Evolutionary conservation across 2,797 vertebrate species (phyloP).

Genomic region (Tangara arthus): DNA sequence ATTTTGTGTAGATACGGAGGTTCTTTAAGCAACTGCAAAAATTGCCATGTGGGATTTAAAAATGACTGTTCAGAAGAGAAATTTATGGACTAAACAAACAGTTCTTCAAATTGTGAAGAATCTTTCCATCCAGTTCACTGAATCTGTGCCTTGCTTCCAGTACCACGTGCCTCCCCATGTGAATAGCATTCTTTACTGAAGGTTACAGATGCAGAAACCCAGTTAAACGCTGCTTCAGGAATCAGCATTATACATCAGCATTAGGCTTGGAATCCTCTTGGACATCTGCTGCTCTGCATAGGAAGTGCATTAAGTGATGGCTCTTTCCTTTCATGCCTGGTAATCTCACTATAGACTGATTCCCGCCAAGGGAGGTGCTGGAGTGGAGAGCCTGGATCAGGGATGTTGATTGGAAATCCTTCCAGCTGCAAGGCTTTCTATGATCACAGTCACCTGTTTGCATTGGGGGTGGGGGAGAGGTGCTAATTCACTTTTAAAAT

Average conservation of each 20-base stretch:
- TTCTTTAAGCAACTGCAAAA: not conserved
- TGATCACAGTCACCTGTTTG: slow-evolving; percentile 3
- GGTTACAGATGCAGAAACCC: slow-evolving; percentile 46
- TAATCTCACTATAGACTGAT: not conserved
- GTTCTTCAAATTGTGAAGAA: not conserved
- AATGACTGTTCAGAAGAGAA: not conserved
- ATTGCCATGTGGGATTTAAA: not conserved
- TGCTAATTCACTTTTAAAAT: not conserved
- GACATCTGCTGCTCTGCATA: slow-evolving; percentile 40
- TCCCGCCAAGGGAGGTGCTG: not conserved
- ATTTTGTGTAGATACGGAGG: not conserved
- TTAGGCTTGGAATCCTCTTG: slow-evolving; percentile 43
- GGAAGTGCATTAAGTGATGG: slow-evolving; percentile 34
- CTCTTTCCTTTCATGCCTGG: slow-evolving; percentile 16
- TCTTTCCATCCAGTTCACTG: not conserved
- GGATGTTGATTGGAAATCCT: not conserved
- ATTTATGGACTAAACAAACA: not conserved
- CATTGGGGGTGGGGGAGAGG: not conserved
- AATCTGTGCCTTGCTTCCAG: not conserved
- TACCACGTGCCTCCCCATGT: not conserved
- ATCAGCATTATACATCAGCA: not conserved
- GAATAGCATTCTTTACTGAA: slow-evolving; percentile 13
- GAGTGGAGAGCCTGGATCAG: not conserved
- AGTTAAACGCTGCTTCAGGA: slow-evolving; percentile 46
- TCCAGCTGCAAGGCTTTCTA: not conserved